Evolutionary conservation across 2,888 invertebrate genomes (phyloP), one percentile per base, ranked within the genome.

Genomic region (Protophormia terraenovae): DNA sequence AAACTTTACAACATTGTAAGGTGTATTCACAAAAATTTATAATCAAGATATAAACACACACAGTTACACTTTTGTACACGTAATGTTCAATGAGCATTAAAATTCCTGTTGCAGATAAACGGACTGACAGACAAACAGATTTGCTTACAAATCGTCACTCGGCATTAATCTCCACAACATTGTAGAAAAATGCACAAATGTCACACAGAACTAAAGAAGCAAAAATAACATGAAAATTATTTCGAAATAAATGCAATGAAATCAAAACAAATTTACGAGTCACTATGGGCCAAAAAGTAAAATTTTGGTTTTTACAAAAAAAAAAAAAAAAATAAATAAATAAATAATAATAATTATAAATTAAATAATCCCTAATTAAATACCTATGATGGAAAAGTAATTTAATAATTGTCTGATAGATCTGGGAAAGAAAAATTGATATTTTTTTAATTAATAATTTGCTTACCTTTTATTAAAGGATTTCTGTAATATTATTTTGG

Each of bases 141-240:
- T 53, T 47, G 69, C 60, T 62, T 50, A 72, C 53, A 58, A 80
- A 27, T 73, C 45, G 66, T 73, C 73, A 80, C 32, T 38, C n/a
- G 47, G 29, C 41, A 66, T 80, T 73, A 80, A 66, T 73, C 73
- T 66, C 58, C 67, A 35, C 58, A 77, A 83, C 76, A 83, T 47
- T 83, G 64, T 77, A 41, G 22, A 55, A 64, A 83, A 75, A 73
- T 19, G 58, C 66, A 69, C 22, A 69, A 75, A 76, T 75, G 32
- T 62, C 53, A 76, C 69, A 19, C 66, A 47, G n/a, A 60, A 60
- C 50, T 41, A 67, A 2, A 50, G 29, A 0, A 24, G 27, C 27
- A 55, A 27, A 27, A 50, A 22, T 12, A 41, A 41, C 41, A 38
- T 27, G 3, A 64, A 76, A 76, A 55, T 55, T 55, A 55, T 76